Evolutionary conservation across 2,888 invertebrate species (phyloP).

Genomic region (Eilema sororculum): DNA sequence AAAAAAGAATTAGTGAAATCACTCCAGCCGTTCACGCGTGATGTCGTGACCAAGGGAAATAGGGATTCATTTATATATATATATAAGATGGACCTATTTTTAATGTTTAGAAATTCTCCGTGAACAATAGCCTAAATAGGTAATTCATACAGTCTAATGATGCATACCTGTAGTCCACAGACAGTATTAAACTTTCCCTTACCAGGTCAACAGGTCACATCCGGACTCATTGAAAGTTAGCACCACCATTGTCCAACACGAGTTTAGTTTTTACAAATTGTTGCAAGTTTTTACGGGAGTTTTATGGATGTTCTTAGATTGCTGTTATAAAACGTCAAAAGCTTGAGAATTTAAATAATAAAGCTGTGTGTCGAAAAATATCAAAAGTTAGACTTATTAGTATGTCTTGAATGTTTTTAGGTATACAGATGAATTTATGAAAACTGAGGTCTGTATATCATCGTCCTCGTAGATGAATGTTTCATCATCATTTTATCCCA

Average conservation of each 20-base stretch:
- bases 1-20: too few species aligned
- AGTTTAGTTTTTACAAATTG: background rate
- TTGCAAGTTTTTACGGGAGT: background rate
- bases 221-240: slow-evolving; percentile 6
- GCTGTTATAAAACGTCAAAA: background rate
- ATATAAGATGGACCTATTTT: background rate
- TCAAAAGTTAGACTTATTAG: too few species aligned
- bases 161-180: slow-evolving; percentile 10
- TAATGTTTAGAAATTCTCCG: background rate
- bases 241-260: background rate
- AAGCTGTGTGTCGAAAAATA: background rate
- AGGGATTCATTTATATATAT: too few species aligned
- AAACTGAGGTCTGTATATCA: too few species aligned
- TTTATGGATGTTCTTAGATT: background rate
- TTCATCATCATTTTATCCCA: too few species aligned
- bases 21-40: too few species aligned
- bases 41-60: too few species aligned
- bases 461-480: too few species aligned
- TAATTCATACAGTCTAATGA: background rate
- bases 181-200: slow-evolving; percentile 39
- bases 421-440: too few species aligned
- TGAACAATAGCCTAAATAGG: background rate
- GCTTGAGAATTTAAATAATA: background rate
- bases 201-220: slow-evolving; percentile 34
- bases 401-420: too few species aligned